These are phyloP conservation scores for Nezara viridula DNA, from an alignment of 2,888 invertebrate genomes.

Conservation along the genomic window DNA sequence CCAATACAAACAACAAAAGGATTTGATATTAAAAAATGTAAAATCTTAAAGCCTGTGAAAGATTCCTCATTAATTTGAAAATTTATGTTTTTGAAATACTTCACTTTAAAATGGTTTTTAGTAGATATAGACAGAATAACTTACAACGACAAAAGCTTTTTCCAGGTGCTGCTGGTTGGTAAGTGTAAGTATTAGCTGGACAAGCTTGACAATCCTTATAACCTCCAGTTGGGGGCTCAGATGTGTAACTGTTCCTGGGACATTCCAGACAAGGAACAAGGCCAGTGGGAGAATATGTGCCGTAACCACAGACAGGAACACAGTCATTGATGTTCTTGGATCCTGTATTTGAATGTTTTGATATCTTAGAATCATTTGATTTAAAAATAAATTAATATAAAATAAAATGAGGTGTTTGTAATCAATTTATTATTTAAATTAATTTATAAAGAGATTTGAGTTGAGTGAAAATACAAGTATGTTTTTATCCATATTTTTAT, in stretches of 20 bases:
- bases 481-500: not conserved
- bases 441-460: not conserved
- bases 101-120: not conserved
- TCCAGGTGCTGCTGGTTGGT: constrained; percentile 90
- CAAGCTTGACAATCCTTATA: constrained; percentile 95
- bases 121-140: not conserved
- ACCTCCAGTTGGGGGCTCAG: constrained; percentile 89
- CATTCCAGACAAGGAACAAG: constrained; percentile 95
- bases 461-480: not conserved
- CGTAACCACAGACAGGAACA: constrained; percentile 94
- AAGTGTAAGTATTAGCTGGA: constrained; percentile 89
- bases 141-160: constrained; percentile 81
- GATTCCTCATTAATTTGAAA: not conserved
- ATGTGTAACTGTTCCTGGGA: constrained; percentile 90
- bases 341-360: constrained; percentile 68
- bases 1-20: not conserved
- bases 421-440: not conserved
- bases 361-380: not conserved
- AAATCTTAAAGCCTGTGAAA: too few species aligned
- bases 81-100: not conserved
- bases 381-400: too few species aligned
- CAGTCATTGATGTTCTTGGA: constrained; percentile 89
- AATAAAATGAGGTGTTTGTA: not conserved
- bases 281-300: constrained; percentile 95
- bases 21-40: too few species aligned